Evolutionary conservation across 2,888 invertebrate species (phyloP).

Genomic region (Tricholauxania praeusta): DNA sequence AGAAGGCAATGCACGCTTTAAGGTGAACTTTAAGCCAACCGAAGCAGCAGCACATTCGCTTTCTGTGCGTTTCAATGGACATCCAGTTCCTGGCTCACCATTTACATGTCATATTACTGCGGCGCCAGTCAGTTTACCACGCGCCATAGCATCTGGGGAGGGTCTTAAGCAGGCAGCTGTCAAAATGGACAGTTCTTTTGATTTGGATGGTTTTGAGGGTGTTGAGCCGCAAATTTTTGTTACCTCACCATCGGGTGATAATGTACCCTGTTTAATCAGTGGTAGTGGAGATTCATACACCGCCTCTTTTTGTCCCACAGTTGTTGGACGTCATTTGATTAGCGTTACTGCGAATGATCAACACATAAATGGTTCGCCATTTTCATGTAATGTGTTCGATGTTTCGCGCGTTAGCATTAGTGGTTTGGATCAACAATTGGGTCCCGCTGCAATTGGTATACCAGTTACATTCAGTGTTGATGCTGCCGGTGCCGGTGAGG

Average conservation of each 20-base stretch:
- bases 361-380: conserved; percentile 91
- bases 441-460: conserved; percentile 75
- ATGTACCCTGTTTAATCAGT: conserved; percentile 79
- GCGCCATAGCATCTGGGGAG: conserved; percentile 69
- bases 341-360: conserved; percentile 86
- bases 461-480: conserved; percentile 94
- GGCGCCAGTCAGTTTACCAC: conserved; percentile 72
- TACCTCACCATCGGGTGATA: conserved; percentile 86
- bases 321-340: conserved; percentile 89
- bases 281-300: conserved; percentile 78
- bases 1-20: conserved; percentile 96
- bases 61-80: conserved; percentile 86
- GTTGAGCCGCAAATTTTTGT: conserved; percentile 80
- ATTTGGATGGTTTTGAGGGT: conserved; percentile 71
- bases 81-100: conserved; percentile 90
- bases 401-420: conserved; percentile 84
- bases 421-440: conserved; percentile 72
- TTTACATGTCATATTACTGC: conserved; percentile 86
- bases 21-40: conserved; percentile 94
- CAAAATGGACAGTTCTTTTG: conserved; percentile 71
- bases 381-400: conserved; percentile 94
- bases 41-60: conserved; percentile 92
- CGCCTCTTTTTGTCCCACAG: conserved; percentile 84
- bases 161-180: conserved; percentile 67
- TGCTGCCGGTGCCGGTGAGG: conserved; percentile 94